Evolutionary conservation across 2,113 vertebrate genomes (phyloP), one percentile per base, ranked within the genome.

Genomic region (Lamprotornis superbus): DNA sequence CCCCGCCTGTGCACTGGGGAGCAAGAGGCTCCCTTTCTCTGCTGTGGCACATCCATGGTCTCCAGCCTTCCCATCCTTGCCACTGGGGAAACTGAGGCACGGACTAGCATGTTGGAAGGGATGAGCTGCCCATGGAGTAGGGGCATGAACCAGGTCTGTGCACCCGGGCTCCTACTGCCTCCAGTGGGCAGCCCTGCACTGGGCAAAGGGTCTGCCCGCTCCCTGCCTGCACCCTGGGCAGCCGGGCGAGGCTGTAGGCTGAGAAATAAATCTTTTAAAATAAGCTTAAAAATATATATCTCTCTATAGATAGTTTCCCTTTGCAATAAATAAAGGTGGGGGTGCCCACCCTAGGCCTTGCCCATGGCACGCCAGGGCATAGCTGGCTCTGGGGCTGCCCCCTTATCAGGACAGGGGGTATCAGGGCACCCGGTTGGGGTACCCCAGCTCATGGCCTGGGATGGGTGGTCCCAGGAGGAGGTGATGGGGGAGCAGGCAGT

Each of bases 281-380:
- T 97, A 97, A 96, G 92, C 94, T 97, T 97, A 97, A 97, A 97
- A 97, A 97, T 97, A 97, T 97, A 97, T 97, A 97, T 96, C 92
- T 97, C 96, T 97, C 96, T 97, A 97, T 97, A 97, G 96, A 97
- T 97, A 97, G 95, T 95, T 97, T 97, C 96, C 96, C 96, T 97
- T 97, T 97, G 96, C 94, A 97, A 97, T 97, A 97, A 97, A 97
- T 97, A 97, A 97, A 95, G 92, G 96, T 84, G 55, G 55, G 92
- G 55, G 15, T 83, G 85, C 75, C 85, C 14, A 3, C 71, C 61
- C 88, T 87, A 87, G 92, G 79, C 91, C 89, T 86, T 90, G 79
- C 79, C 92, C 82, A 33, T 6, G 9, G 91, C 73, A 70, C 1
- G 4, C 83, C 59, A 91, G 78, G 79, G 86, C 73, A 75, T 15